Evolutionary conservation across 2,113 vertebrate genomes (phyloP).

Genomic region (Ginglymostoma cirratum): DNA sequence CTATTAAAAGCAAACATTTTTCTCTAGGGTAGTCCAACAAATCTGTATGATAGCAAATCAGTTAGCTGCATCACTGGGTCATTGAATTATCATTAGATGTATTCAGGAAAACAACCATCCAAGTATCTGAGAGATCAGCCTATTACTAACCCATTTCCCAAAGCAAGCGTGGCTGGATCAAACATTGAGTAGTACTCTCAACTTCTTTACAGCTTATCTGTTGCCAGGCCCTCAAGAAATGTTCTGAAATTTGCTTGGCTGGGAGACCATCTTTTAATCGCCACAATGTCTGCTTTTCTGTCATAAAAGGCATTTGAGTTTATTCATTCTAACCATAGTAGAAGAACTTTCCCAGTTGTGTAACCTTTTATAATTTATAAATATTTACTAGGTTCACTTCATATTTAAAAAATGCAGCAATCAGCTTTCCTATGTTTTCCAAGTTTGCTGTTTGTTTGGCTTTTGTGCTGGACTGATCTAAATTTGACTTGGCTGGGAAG

Average conservation of each 20-base stretch:
- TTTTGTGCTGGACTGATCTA: slow-evolving; percentile 1
- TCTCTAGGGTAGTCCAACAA: background rate
- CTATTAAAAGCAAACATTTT: background rate
- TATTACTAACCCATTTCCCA: background rate
- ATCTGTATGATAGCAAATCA: background rate
- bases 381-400: slow-evolving; percentile 27
- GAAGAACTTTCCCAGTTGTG: background rate
- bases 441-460: slow-evolving; percentile 35
- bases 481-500: slow-evolving; percentile 33
- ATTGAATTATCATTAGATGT: background rate
- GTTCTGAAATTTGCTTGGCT: background rate
- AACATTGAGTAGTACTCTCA: background rate
- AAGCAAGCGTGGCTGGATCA: background rate
- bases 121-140: background rate
- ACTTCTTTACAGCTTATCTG: background rate
- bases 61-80: background rate
- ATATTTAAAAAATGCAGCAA: slow-evolving; percentile 25
- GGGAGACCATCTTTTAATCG: background rate
- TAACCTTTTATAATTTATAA: slow-evolving; percentile 30
- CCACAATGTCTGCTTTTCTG: background rate
- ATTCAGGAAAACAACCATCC: background rate
- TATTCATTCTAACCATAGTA: background rate
- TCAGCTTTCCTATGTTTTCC: slow-evolving; percentile 28
- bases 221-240: background rate
- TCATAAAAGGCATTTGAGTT: background rate